phyloP scores from a whole-genome alignment of 2,113 vertebrate genomes.

The Colinus virginianus region DNA sequence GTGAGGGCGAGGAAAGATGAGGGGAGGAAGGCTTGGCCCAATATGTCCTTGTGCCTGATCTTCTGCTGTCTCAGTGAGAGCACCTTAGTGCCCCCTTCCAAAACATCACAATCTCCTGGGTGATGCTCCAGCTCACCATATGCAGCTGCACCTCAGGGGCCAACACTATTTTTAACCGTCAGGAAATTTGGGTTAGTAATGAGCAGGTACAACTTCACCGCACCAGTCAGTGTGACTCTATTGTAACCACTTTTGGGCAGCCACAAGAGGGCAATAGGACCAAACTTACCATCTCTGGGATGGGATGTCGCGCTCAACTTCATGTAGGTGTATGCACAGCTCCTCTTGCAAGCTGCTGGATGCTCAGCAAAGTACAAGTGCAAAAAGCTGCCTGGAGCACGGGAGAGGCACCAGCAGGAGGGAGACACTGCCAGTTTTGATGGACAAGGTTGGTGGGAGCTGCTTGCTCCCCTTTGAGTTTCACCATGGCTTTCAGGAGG shows the following conservation, averaged over 20 bases:
- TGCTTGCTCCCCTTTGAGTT: not conserved
- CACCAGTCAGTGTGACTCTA: not conserved
- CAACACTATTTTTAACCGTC: not conserved
- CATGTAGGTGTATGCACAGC: accelerated
- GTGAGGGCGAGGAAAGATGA: not conserved
- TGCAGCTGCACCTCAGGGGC: not conserved
- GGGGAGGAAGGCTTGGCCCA: not conserved
- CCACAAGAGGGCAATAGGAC: slow-evolving; percentile 71
- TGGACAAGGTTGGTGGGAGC: not conserved
- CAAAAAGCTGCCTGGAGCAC: not conserved
- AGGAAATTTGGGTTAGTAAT: not conserved
- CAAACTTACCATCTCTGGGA: not conserved
- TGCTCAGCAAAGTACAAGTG: accelerated
- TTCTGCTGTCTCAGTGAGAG: not conserved
- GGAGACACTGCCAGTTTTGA: not conserved
- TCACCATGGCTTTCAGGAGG: not conserved
- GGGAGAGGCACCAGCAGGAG: not conserved
- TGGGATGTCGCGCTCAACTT: not conserved
- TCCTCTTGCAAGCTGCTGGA: not conserved
- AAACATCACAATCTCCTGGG: not conserved
- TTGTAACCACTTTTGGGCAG: not conserved
- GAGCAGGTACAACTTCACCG: not conserved
- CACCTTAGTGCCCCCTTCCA: not conserved
- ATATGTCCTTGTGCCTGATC: not conserved
- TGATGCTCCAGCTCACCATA: not conserved